These are phyloP conservation scores for Centruroides sculpturatus DNA, from an alignment of 1,140 invertebrate genomes.

Conservation along the genomic window DNA sequence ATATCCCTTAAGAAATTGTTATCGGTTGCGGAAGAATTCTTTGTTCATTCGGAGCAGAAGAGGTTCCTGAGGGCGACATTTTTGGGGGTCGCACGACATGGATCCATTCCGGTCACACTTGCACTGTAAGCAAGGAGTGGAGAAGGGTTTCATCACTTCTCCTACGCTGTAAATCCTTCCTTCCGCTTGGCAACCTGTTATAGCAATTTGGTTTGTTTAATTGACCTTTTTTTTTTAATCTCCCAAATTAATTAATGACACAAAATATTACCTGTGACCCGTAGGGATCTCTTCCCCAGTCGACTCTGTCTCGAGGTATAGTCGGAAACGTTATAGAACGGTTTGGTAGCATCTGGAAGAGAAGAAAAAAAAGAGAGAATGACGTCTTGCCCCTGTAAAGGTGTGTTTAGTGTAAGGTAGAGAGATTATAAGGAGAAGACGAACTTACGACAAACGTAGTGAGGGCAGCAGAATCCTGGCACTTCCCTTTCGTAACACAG, in stretches of 20 bases:
- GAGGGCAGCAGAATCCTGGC: conserved; percentile 81
- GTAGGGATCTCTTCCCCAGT: too few relatives aligned
- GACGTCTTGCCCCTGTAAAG: too few relatives aligned
- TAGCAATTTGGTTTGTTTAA: conserved; percentile 40
- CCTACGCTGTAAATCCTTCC: conserved; percentile 66
- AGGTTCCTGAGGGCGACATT: conserved; percentile 73
- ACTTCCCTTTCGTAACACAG: conserved; percentile 82
- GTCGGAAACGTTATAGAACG: too few relatives aligned
- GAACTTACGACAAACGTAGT: conserved; percentile 64
- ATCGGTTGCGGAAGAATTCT: conserved; percentile 8
- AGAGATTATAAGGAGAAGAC: neutral
- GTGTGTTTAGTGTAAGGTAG: too few relatives aligned
- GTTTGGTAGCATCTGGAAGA: too few relatives aligned
- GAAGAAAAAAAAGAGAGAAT: too few relatives aligned
- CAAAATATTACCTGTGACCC: too few relatives aligned
- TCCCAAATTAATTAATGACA: conserved; percentile 27
- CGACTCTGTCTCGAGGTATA: too few relatives aligned
- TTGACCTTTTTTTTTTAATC: conserved; percentile 33
- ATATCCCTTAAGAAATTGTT: too few relatives aligned
- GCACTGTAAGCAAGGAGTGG: conserved; percentile 79
- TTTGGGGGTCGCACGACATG: conserved; percentile 80
- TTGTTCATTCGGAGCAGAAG: conserved; percentile 32
- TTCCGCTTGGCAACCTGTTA: conserved; percentile 61
- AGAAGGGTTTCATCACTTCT: conserved; percentile 61
- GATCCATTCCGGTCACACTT: conserved; percentile 51